Conservation (phyloP, 2,113 vertebrate species). For the Tichodroma muraria region DNA sequence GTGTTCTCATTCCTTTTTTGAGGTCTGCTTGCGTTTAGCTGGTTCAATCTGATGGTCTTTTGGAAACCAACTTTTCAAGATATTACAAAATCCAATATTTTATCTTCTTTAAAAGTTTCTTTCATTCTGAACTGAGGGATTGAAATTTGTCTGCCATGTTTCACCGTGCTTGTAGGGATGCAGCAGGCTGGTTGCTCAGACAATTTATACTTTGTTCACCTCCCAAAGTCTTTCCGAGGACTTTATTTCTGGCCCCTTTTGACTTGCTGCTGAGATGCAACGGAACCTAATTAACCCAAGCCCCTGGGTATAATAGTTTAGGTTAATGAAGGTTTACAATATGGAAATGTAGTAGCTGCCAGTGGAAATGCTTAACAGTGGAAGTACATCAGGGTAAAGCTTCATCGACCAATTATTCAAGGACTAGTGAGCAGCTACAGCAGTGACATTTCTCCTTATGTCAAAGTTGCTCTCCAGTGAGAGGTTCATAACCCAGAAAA, state of each 20-base stretch:
- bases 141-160: neutral
- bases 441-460: neutral
- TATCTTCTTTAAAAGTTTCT: neutral
- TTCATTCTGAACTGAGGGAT: neutral
- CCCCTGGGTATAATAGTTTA: neutral
- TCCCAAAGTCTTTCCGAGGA: neutral
- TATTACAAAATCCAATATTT: neutral
- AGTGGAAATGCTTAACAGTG: neutral
- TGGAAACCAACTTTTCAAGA: neutral
- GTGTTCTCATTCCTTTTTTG: neutral
- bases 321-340: slow-evolving; percentile 11
- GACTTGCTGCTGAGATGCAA: neutral
- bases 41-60: neutral
- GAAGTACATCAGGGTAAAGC: neutral
- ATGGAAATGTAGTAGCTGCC: neutral
- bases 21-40: slow-evolving; percentile 6
- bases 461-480: neutral
- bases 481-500: neutral
- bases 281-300: neutral
- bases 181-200: neutral
- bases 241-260: neutral
- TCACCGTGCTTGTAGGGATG: neutral
- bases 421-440: neutral
- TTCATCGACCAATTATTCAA: neutral
- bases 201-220: neutral